Conservation (phyloP, 1,140 invertebrate genomes). For the Cydia fagiglandana region DNA sequence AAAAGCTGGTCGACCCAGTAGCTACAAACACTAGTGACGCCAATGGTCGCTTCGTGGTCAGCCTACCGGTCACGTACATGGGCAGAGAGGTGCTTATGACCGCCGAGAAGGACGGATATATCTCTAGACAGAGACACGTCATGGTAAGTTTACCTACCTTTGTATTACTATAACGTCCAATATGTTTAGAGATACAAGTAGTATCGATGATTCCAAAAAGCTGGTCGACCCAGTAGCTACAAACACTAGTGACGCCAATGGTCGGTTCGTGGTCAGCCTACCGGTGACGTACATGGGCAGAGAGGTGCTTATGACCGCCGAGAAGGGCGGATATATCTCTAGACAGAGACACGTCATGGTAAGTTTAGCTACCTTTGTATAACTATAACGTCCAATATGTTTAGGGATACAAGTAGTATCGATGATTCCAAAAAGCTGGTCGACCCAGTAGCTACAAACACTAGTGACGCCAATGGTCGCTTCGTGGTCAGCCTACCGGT, state of each 20-base stretch:
- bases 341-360: slow-evolving; percentile 57
- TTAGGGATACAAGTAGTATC: too few species aligned
- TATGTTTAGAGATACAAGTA: too few species aligned
- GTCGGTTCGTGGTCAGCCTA: slow-evolving; percentile 51
- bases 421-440: slow-evolving; percentile 38
- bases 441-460: slow-evolving; percentile 37
- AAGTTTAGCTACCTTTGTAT: slow-evolving; percentile 29
- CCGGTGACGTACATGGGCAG: slow-evolving; percentile 54
- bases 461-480: slow-evolving; percentile 50
- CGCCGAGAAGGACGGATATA: slow-evolving; percentile 50
- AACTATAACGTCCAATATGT: too few species aligned
- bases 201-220: too few species aligned
- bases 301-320: slow-evolving; percentile 50
- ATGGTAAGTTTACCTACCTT: slow-evolving; percentile 46
- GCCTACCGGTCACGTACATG: slow-evolving; percentile 51
- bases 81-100: slow-evolving; percentile 54
- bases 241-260: slow-evolving; percentile 52
- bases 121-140: slow-evolving; percentile 51
- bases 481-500: slow-evolving; percentile 54
- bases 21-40: slow-evolving; percentile 49
- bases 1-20: slow-evolving; percentile 25
- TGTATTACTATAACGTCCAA: too few species aligned
- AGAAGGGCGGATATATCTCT: slow-evolving; percentile 53
- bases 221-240: slow-evolving; percentile 26
- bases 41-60: slow-evolving; percentile 51